Percentiles rank a stretch among this genome's conserved stretches.
phyloP scores from a whole-genome alignment of 1,140 invertebrate genomes.

The Argopecten irradians region DNA sequence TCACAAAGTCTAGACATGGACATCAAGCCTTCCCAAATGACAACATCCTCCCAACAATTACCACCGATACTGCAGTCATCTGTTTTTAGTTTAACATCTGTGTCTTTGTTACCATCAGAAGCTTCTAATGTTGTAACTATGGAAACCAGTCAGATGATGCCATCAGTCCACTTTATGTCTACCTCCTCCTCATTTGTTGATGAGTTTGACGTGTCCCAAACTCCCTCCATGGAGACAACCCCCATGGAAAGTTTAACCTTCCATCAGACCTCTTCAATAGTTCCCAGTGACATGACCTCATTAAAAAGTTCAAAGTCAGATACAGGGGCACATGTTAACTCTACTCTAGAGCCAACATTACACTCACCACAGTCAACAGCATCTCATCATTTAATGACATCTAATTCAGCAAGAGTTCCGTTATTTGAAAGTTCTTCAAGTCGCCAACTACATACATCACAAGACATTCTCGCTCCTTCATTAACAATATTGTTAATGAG shows the following conservation, averaged over 20 bases:
- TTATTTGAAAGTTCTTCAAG: not conserved
- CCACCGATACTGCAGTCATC: not conserved
- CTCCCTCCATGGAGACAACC: not conserved
- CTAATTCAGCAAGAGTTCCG: too few relatives aligned
- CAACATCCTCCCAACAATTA: not conserved
- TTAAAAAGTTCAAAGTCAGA: not conserved
- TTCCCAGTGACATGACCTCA: not conserved
- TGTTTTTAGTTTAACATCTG: not conserved
- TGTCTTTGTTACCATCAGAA: not conserved
- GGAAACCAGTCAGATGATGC: not conserved
- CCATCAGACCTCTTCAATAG: not conserved
- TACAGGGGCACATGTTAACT: not conserved
- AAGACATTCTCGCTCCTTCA: too few relatives aligned
- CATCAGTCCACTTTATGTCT: not conserved
- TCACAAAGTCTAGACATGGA: not conserved
- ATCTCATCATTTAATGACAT: not conserved
- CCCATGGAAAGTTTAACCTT: not conserved
- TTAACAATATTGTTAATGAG: too few relatives aligned
- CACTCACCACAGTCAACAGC: not conserved
- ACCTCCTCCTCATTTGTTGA: not conserved
- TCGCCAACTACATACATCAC: not conserved
- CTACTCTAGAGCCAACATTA: not conserved
- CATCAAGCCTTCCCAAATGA: not conserved
- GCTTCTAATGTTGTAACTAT: not conserved
- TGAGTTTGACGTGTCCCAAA: not conserved